Conservation (phyloP, 1,140 invertebrate species). For the Sinella curviseta region DNA sequence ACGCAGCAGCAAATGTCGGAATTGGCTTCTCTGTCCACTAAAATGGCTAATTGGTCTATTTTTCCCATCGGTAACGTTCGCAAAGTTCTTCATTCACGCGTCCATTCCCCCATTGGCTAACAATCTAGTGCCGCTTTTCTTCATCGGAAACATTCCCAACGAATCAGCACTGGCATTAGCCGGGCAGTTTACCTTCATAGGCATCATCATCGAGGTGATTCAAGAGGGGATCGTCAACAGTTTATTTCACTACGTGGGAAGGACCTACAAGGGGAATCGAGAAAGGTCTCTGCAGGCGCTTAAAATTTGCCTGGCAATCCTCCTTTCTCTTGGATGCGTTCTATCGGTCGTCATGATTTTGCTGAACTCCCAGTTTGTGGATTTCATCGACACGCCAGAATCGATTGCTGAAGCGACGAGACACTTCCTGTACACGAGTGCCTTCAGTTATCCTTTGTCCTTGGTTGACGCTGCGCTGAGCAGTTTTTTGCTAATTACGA, state of each 20-base stretch:
- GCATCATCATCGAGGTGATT: constrained; percentile 36
- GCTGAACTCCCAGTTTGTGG: constrained; percentile 33
- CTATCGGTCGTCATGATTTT: neutral
- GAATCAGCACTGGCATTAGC: constrained; percentile 37
- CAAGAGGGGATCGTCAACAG: constrained; percentile 44
- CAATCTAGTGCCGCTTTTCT: constrained; percentile 41
- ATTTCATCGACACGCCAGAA: constrained; percentile 37
- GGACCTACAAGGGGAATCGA: constrained; percentile 35
- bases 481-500: constrained; percentile 38
- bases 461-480: constrained; percentile 27
- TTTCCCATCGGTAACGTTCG: constrained; percentile 34
- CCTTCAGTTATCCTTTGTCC: constrained; percentile 38
- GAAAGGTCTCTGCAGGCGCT: constrained; percentile 28
- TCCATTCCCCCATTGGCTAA: constrained; percentile 34
- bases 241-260: constrained; percentile 36
- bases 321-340: constrained; percentile 18
- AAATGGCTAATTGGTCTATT: neutral
- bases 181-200: constrained; percentile 37
- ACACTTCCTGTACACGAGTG: constrained; percentile 32
- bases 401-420: constrained; percentile 34
- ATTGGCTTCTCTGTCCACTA: neutral
- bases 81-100: constrained; percentile 39
- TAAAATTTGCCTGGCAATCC: constrained; percentile 33
- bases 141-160: constrained; percentile 40
- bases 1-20: neutral